A percentile compares a stretch with the other conserved stretches of the same genome.
Evolutionary conservation across 2,797 vertebrate species (phyloP).

Genomic region (Tachyglossus aculeatus): DNA sequence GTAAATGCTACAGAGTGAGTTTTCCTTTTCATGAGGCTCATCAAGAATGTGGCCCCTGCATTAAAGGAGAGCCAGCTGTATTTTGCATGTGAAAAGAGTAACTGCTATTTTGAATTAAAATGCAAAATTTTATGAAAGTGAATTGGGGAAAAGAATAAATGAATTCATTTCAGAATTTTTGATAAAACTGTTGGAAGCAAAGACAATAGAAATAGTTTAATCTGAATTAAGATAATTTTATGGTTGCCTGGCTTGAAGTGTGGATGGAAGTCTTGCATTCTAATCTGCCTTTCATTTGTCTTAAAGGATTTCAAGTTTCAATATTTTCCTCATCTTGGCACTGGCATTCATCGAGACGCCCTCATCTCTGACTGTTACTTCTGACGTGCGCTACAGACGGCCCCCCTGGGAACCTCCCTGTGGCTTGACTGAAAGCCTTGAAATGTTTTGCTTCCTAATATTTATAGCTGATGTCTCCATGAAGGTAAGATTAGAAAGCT

Average conservation of each 20-base stretch:
- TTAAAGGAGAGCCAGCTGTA: too few species aligned
- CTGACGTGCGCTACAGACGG: constrained; percentile 80
- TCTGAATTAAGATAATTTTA: too few species aligned
- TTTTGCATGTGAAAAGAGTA: too few species aligned
- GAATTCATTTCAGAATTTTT: too few species aligned
- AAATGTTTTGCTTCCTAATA: constrained; percentile 85
- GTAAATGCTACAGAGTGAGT: too few species aligned
- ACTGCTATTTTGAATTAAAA: too few species aligned
- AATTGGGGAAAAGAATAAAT: too few species aligned
- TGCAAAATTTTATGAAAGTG: too few species aligned
- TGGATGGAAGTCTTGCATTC: background rate
- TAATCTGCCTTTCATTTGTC: background rate
- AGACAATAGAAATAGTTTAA: too few species aligned
- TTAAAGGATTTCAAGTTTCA: constrained; percentile 79
- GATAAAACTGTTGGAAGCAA: too few species aligned
- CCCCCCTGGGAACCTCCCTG: constrained; percentile 84
- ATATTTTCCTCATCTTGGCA: constrained; percentile 83
- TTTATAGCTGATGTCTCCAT: constrained; percentile 81
- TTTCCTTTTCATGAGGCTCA: too few species aligned
- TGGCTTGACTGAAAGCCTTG: constrained; percentile 84
- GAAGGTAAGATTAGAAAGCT: constrained; percentile 87
- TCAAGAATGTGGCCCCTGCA: too few species aligned
- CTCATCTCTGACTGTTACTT: constrained; percentile 84
- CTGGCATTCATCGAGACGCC: constrained; percentile 91
- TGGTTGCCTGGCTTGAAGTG: background rate